phyloP scores from a whole-genome alignment of 2,888 invertebrate species.

The Mimachlamys varia region DNA sequence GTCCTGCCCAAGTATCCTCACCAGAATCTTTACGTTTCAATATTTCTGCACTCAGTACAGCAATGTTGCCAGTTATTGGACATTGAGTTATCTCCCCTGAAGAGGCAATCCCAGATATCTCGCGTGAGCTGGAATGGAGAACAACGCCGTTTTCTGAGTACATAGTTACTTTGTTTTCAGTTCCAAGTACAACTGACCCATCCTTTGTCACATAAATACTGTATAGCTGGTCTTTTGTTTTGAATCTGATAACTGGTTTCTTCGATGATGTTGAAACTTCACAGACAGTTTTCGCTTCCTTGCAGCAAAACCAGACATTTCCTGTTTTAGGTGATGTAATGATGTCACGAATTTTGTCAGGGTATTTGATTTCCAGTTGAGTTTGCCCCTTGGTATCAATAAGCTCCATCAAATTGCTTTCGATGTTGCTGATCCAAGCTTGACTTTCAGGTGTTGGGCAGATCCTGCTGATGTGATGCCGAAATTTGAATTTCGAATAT shows the following conservation, averaged over 20 bases:
- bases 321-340: neutral
- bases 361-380: neutral
- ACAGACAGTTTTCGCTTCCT: neutral
- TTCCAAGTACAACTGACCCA: neutral
- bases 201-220: neutral
- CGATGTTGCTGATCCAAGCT: neutral
- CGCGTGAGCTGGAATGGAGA: neutral
- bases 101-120: neutral
- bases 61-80: neutral
- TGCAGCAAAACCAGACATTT: neutral
- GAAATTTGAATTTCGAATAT: neutral
- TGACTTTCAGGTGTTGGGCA: neutral
- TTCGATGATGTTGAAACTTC: neutral
- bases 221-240: neutral
- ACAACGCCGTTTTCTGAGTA: neutral
- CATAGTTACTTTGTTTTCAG: neutral
- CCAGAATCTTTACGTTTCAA: neutral
- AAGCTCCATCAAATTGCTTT: neutral
- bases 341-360: neutral
- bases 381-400: neutral
- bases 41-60: slow-evolving; percentile 12
- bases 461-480: neutral
- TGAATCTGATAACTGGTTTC: neutral
- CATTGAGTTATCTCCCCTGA: slow-evolving; percentile 13
- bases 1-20: neutral